These are phyloP conservation scores for Eugnorisma glareosa DNA, from an alignment of 2,888 invertebrate species.

Conservation along the genomic window DNA sequence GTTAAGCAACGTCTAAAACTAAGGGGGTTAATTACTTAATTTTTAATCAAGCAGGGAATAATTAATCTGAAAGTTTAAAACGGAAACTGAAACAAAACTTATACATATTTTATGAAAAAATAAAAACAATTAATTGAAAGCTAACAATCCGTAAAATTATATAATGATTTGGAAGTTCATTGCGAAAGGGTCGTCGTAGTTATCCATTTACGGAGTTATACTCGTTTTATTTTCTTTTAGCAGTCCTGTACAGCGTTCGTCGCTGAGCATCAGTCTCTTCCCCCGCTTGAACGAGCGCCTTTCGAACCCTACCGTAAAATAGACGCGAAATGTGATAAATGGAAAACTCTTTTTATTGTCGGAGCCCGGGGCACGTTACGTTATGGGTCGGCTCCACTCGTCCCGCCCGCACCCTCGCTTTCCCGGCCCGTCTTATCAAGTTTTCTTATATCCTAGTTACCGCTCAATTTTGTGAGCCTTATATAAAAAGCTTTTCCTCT, in stretches of 20 bases:
- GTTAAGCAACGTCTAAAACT: not conserved
- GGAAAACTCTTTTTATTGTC: conserved; percentile 89
- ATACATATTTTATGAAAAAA: conserved; percentile 50
- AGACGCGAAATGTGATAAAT: conserved; percentile 91
- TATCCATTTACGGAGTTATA: conserved; percentile 88
- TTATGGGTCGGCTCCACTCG: conserved; percentile 83
- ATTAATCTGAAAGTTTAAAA: conserved; percentile 6
- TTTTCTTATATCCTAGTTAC: conserved; percentile 88
- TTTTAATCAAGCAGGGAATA: not conserved
- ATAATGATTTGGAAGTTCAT: conserved; percentile 82
- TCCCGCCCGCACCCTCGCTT: conserved; percentile 79
- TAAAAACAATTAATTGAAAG: conserved; percentile 70
- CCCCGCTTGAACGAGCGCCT: conserved; percentile 82
- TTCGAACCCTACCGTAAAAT: conserved; percentile 89
- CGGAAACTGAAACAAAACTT: conserved; percentile 12
- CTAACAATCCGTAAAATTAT: conserved; percentile 50
- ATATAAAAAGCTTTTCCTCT: conserved; percentile 82
- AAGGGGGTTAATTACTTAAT: not conserved
- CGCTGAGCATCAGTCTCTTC: conserved; percentile 83
- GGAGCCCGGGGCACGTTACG: conserved; percentile 85
- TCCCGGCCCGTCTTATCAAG: conserved; percentile 85
- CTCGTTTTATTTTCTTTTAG: conserved; percentile 88
- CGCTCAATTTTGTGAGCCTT: conserved; percentile 86
- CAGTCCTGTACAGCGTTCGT: conserved; percentile 82
- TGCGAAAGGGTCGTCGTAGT: conserved; percentile 84